Conservation (phyloP, 2,113 vertebrate genomes). For the Nipponia nippon region DNA sequence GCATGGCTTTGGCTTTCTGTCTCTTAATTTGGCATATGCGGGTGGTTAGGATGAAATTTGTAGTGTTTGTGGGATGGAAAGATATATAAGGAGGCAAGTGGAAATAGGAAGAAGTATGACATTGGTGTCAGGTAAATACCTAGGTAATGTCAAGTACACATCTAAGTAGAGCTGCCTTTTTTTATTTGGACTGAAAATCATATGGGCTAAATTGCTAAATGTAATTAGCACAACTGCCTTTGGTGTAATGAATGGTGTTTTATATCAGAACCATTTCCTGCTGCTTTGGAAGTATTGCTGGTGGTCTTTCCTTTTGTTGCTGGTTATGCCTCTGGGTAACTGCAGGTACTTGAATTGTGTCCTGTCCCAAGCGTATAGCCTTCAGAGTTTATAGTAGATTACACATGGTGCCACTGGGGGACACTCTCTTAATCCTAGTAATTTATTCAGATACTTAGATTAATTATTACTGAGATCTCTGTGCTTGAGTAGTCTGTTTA, state of each 20-base stretch:
- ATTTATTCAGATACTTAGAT: constrained; percentile 16
- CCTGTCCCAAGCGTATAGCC: not conserved
- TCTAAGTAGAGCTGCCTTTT: not conserved
- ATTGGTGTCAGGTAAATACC: not conserved
- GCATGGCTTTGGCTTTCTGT: not conserved
- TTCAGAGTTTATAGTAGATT: not conserved
- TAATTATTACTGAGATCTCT: constrained; percentile 9
- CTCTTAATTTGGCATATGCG: not conserved
- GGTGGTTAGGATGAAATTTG: not conserved
- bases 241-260: not conserved
- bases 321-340: not conserved
- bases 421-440: constrained; percentile 11
- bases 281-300: not conserved
- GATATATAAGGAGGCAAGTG: not conserved
- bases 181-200: not conserved
- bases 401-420: not conserved
- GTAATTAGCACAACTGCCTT: not conserved
- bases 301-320: not conserved
- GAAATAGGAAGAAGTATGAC: not conserved
- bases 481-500: not conserved
- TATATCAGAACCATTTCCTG: not conserved
- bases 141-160: not conserved
- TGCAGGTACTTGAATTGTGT: not conserved
- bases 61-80: not conserved
- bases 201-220: not conserved